Base-by-base conservation (phyloP, 2,888 invertebrate genomes). In the Mycalesis mineus region DNA sequence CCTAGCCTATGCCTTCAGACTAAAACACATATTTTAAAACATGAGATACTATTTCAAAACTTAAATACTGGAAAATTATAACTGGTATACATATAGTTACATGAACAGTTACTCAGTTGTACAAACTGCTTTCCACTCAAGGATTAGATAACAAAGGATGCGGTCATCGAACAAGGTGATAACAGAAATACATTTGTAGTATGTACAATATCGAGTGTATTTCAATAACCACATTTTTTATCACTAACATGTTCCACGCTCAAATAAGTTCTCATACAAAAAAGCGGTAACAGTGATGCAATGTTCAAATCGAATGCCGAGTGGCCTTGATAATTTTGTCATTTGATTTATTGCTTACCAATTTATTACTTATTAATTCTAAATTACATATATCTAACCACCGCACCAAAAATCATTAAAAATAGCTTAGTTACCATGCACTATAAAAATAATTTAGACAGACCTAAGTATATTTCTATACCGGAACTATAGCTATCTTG, bases 151-250 rank as follows among this genome's bases (percentile, higher is more conserved):
- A 49, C 53, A 42, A 50, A 53, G 60, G 60, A 60, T 62, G 59
- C 56, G 61, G 61, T 62, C 61, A 62, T 54, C 64, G 96, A 96
- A 31, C 97, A 96, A 47, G 37, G 22, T 44, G 58, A 55, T 59
- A 53, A 55, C 22, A 53, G n/a, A 51, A 51, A 51, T 31, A 51
- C 33, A 33, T 15, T 47, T 47, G 47, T 47, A 15, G 47, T 47
- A 15, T 33, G 15, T 9, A 17, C 11, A 33, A 33, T 33, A 14
- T 47, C 9, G 11, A 22, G 5, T 29, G 29, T 45, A 29, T 22
- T 15, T n/a, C 28, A 7, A 0, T 42, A 28, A 14, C 44, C 44
- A 45, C 44, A 45, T 14, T 45, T 44, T 28, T 45, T 45, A 29
- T 45, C 13, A 29, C 13, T n/a, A 29, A 14, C 33, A 47, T 33